Evolutionary conservation across 2,113 vertebrate genomes (phyloP).

Genomic region (Heliornis fulica): DNA sequence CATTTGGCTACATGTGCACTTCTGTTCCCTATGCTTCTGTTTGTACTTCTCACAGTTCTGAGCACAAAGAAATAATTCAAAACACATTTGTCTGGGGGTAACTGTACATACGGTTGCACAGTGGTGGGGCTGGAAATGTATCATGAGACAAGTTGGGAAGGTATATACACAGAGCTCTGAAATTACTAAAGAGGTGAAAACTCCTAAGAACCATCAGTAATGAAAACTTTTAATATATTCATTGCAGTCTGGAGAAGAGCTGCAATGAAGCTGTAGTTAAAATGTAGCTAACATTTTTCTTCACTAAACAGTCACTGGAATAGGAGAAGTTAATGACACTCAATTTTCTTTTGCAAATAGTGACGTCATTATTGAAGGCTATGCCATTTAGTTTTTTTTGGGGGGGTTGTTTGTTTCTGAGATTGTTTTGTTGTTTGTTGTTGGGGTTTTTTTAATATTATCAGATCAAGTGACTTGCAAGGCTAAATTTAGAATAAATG

Average conservation of each 20-base stretch:
- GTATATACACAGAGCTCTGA: not conserved
- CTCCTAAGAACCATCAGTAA: not conserved
- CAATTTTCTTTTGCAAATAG: not conserved
- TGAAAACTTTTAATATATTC: not conserved
- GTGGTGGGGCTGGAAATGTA: not conserved
- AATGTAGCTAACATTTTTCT: not conserved
- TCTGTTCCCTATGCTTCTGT: not conserved
- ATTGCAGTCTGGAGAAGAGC: not conserved
- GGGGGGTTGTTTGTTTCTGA: not conserved
- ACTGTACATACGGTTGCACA: not conserved
- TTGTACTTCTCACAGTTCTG: not conserved
- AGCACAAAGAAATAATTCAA: not conserved
- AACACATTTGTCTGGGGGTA: not conserved
- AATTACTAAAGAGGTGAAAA: not conserved
- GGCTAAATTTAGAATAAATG: not conserved
- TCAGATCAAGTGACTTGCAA: not conserved
- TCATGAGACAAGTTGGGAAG: not conserved
- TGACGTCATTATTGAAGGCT: not conserved
- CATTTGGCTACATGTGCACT: not conserved
- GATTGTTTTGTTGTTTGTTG: too few species aligned
- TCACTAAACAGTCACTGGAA: not conserved
- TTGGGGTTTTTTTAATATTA: not conserved
- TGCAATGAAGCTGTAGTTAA: not conserved
- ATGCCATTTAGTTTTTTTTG: rapidly evolving
- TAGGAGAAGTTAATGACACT: not conserved